Percentiles rank a stretch among this genome's conserved stretches.
Evolutionary conservation across 2,888 invertebrate species (phyloP).

Genomic region (Tuta absoluta): DNA sequence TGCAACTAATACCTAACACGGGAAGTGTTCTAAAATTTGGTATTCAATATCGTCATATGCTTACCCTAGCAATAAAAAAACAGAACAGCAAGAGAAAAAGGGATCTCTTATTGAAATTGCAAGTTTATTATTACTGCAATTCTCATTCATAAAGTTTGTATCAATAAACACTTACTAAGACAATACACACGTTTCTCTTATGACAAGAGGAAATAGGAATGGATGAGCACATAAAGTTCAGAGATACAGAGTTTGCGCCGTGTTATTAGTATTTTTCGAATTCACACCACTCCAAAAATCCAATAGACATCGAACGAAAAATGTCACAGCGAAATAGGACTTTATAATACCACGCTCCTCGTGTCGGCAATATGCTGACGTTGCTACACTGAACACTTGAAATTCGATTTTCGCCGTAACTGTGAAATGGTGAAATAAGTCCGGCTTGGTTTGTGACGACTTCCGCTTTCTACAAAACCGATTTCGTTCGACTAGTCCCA

Average conservation of each 20-base stretch:
- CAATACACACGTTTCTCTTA: too few species aligned
- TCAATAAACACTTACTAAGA: too few species aligned
- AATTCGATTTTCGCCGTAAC: slow-evolving; percentile 69
- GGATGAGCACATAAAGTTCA: not conserved
- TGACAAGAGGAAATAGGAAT: too few species aligned
- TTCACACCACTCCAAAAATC: slow-evolving; percentile 67
- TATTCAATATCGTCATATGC: too few species aligned
- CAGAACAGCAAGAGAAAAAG: too few species aligned
- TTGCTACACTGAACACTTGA: slow-evolving; percentile 57
- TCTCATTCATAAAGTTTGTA: too few species aligned
- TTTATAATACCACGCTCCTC: slow-evolving; percentile 70
- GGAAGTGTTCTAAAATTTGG: too few species aligned
- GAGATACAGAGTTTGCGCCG: not conserved
- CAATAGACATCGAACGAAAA: slow-evolving; percentile 75
- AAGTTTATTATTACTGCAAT: too few species aligned
- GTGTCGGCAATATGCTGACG: slow-evolving; percentile 73
- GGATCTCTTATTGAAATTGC: too few species aligned
- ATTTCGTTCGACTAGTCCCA: slow-evolving; percentile 17
- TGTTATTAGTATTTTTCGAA: slow-evolving; percentile 8
- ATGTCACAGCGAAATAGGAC: slow-evolving; percentile 75
- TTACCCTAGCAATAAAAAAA: too few species aligned
- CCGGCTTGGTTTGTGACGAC: slow-evolving; percentile 36
- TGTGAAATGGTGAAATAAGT: slow-evolving; percentile 60
- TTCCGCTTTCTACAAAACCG: slow-evolving; percentile 32
- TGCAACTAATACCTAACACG: too few species aligned